A percentile compares a stretch with the other conserved stretches of the same genome.
These are phyloP conservation scores for Fringilla coelebs DNA, from an alignment of 2,797 vertebrate genomes.

Conservation along the genomic window DNA sequence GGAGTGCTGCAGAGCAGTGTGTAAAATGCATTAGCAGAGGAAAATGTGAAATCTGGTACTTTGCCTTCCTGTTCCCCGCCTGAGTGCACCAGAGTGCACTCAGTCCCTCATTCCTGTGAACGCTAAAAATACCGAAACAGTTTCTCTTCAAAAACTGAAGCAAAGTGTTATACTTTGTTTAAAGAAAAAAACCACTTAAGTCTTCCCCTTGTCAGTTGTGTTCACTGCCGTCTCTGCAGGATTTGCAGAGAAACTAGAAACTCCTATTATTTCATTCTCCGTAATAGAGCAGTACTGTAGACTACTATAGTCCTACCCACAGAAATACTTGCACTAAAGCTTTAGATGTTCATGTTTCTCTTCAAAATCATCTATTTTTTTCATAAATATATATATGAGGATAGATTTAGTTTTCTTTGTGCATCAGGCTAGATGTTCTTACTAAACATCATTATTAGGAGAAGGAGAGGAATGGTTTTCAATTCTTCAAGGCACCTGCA, in stretches of 20 bases:
- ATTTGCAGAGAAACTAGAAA: neutral
- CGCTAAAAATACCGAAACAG: neutral
- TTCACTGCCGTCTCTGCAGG: neutral
- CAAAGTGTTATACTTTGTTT: neutral
- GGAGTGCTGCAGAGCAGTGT: neutral
- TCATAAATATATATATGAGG: neutral
- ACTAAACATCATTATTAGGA: neutral
- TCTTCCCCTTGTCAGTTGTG: neutral
- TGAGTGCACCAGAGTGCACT: neutral
- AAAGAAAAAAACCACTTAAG: neutral
- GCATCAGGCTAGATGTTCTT: neutral
- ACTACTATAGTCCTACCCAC: neutral
- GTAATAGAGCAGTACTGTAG: neutral
- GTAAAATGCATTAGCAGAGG: neutral
- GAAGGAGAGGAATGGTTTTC: neutral
- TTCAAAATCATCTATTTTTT: neutral
- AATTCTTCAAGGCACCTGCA: fast-evolving
- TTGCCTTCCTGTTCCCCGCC: neutral
- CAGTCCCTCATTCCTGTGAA: neutral
- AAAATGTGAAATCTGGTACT: neutral
- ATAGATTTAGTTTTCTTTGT: neutral
- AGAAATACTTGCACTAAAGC: neutral
- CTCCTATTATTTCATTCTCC: neutral
- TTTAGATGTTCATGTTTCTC: neutral
- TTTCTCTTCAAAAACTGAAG: neutral